These are phyloP conservation scores for Ceraclea dissimilis DNA, from an alignment of 2,888 invertebrate genomes.

Conservation along the genomic window DNA sequence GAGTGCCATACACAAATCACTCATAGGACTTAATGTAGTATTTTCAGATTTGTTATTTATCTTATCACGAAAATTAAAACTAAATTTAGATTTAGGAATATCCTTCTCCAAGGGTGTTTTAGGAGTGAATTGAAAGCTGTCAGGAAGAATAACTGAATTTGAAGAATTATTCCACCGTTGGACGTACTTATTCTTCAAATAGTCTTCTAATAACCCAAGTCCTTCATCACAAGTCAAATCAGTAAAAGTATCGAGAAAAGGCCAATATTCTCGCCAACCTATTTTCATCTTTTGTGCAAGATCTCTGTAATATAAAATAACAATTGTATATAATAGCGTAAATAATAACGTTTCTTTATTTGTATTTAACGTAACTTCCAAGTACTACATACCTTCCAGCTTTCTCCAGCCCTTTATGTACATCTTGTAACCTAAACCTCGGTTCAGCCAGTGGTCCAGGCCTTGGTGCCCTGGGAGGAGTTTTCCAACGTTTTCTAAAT, in stretches of 20 bases:
- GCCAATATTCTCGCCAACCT: conserved; percentile 91
- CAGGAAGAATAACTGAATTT: conserved; percentile 17
- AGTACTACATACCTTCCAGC: conserved; percentile 62
- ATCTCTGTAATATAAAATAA: conserved; percentile 39
- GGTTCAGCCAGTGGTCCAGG: conserved; percentile 25
- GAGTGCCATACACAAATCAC: conserved; percentile 52
- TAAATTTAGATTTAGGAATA: conserved; percentile 21
- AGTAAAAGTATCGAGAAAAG: conserved; percentile 74
- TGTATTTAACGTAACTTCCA: too few relatives aligned
- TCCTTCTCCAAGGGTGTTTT: conserved; percentile 16
- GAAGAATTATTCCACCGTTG: conserved; percentile 26
- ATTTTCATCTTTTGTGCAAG: conserved; percentile 65
- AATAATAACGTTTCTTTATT: too few relatives aligned
- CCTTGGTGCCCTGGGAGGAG: conserved; percentile 54
- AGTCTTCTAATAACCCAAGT: conserved; percentile 63
- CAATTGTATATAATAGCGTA: background rate
- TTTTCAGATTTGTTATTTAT: background rate
- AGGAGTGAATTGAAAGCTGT: conserved; percentile 19
- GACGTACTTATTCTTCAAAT: conserved; percentile 54
- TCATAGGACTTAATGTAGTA: conserved; percentile 43
- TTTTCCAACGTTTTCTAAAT: conserved; percentile 77
- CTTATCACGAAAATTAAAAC: background rate
- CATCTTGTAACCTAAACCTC: conserved; percentile 57
- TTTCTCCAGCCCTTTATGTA: conserved; percentile 81
- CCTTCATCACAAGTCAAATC: conserved; percentile 72